phyloP scores from a whole-genome alignment of 1,140 invertebrate genomes.

The Ruditapes philippinarum region DNA sequence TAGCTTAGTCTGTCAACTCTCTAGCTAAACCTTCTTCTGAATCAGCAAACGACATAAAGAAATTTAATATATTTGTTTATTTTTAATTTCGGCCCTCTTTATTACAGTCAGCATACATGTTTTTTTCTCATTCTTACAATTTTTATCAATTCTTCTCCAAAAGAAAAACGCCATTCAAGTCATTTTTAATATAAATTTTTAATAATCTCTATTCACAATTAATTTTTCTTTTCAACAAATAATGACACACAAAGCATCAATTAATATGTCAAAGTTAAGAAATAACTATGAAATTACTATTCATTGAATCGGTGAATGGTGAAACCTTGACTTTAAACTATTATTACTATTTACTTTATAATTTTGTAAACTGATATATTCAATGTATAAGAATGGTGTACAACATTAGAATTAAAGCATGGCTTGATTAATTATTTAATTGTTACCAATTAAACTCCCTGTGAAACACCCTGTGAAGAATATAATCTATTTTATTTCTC shows the following conservation, averaged over 20 bases:
- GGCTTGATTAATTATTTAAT: background rate
- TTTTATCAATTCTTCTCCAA: too few species aligned
- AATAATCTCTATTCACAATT: constrained; percentile 12
- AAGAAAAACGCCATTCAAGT: too few species aligned
- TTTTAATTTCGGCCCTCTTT: too few species aligned
- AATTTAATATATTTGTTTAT: too few species aligned
- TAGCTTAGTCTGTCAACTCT: too few species aligned
- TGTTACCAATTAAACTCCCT: constrained; percentile 1
- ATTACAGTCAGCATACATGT: too few species aligned
- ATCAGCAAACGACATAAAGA: too few species aligned
- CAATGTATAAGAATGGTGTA: too few species aligned
- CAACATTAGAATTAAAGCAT: background rate
- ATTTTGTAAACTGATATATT: constrained; percentile 12
- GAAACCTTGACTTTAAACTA: constrained; percentile 8
- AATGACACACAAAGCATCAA: constrained; percentile 9
- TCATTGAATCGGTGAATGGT: background rate
- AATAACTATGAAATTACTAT: constrained; percentile 7
- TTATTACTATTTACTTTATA: background rate
- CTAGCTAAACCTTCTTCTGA: too few species aligned
- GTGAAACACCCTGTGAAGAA: background rate
- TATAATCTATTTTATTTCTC: too few species aligned
- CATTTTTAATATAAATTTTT: too few species aligned
- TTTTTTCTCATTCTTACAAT: too few species aligned
- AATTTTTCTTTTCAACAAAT: background rate
- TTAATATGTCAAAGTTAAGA: constrained; percentile 23